phyloP scores from a whole-genome alignment of 2,797 vertebrate genomes.

The Rhodeus uyekii region DNA sequence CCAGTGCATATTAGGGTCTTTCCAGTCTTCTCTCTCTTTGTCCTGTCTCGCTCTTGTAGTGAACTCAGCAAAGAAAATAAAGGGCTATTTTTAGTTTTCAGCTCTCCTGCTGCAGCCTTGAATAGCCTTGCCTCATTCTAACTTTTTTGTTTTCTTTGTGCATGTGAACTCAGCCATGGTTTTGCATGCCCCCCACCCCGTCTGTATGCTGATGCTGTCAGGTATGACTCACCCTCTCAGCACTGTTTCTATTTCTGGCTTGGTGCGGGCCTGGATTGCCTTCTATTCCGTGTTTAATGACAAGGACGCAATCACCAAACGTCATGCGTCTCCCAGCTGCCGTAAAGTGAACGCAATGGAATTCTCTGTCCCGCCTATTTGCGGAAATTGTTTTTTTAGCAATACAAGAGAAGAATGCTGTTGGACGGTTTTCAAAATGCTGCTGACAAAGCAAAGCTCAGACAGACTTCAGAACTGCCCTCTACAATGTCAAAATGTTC shows the following conservation, averaged over 20 bases:
- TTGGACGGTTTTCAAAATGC: conserved; percentile 40
- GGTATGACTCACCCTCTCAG: conserved; percentile 37
- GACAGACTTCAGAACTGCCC: conserved; percentile 21
- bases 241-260: conserved; percentile 65
- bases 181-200: conserved; percentile 45
- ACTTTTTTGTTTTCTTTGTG: conserved; percentile 67
- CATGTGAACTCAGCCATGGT: conserved; percentile 59
- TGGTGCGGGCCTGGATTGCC: conserved; percentile 62
- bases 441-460: conserved; percentile 53
- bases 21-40: not conserved
- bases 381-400: conserved; percentile 57
- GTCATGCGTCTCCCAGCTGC: conserved; percentile 46
- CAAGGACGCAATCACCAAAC: conserved; percentile 24
- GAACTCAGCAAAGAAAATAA: conserved; percentile 16
- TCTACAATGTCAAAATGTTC: conserved; percentile 13
- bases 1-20: not conserved
- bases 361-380: conserved; percentile 39
- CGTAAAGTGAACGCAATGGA: conserved; percentile 44
- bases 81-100: conserved; percentile 69
- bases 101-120: conserved; percentile 64
- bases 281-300: conserved; percentile 52
- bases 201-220: conserved; percentile 49
- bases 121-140: conserved; percentile 71
- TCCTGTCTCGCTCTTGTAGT: not conserved
- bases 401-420: conserved; percentile 42